Percentiles rank a stretch among this genome's conserved stretches.
These are phyloP conservation scores for Tipula unca DNA, from an alignment of 2,888 invertebrate genomes.

Conservation along the genomic window DNA sequence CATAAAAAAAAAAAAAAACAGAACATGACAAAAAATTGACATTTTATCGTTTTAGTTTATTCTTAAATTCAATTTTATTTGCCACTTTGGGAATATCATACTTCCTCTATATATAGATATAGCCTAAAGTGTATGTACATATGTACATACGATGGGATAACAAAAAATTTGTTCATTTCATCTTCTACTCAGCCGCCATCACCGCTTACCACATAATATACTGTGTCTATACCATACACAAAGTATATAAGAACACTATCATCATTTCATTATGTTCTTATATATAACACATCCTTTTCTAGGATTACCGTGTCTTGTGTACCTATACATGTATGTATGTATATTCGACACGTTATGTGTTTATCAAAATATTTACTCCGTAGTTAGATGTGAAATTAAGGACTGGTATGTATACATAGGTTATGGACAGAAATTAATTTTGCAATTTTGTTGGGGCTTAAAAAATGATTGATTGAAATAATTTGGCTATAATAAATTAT, in stretches of 20 bases:
- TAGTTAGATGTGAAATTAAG: no score
- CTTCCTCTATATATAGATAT: not conserved
- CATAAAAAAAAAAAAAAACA: not conserved
- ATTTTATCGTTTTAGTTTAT: not conserved
- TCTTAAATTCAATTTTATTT: not conserved
- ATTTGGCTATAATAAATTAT: no score
- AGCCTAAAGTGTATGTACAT: not conserved
- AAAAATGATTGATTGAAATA: no score
- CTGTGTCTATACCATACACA: not conserved
- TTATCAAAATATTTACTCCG: not conserved
- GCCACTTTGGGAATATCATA: not conserved
- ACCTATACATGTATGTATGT: no score
- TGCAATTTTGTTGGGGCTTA: no score
- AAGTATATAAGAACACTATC: not conserved
- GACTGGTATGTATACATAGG: no score
- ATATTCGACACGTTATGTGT: not conserved
- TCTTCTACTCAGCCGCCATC: not conserved
- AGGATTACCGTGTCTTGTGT: not conserved
- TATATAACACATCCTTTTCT: not conserved
- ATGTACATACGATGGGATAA: not conserved
- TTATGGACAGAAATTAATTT: no score
- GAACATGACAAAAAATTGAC: not conserved
- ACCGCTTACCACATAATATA: not conserved
- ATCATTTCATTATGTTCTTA: not conserved
- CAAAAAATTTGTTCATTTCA: not conserved